Evolutionary conservation across 2,797 vertebrate genomes (phyloP).

Genomic region (Eulemur rubriventer): DNA sequence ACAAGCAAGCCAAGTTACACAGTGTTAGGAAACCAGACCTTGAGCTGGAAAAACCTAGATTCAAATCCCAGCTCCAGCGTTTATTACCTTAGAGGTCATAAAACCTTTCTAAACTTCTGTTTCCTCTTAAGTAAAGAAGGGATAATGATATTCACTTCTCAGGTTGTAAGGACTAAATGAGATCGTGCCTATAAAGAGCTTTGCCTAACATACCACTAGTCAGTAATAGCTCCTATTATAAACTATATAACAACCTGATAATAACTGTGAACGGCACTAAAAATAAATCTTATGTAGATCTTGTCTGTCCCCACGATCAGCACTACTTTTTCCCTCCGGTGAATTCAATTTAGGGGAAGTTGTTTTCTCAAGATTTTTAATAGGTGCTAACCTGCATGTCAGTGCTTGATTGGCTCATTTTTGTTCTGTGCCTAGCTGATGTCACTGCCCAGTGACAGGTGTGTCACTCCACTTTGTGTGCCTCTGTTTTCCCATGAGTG

Average conservation of each 20-base stretch:
- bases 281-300: neutral
- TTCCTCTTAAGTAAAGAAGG: neutral
- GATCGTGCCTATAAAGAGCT: neutral
- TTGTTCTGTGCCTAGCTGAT: neutral
- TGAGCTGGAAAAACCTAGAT: neutral
- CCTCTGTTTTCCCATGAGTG: neutral
- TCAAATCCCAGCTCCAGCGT: neutral
- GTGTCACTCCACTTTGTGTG: neutral
- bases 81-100: neutral
- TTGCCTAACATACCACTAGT: neutral
- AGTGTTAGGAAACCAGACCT: neutral
- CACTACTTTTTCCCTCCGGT: neutral
- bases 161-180: neutral
- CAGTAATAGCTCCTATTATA: neutral
- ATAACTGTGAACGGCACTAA: neutral
- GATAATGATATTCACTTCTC: neutral
- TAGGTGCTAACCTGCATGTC: neutral
- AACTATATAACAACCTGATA: neutral
- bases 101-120: neutral
- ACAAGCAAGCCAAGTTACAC: constrained; percentile 15
- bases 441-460: neutral
- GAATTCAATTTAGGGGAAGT: neutral
- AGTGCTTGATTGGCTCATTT: neutral
- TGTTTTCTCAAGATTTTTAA: neutral
- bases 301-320: neutral